Evolutionary conservation across 2,113 vertebrate genomes (phyloP).

Genomic region (Pimephales promelas): DNA sequence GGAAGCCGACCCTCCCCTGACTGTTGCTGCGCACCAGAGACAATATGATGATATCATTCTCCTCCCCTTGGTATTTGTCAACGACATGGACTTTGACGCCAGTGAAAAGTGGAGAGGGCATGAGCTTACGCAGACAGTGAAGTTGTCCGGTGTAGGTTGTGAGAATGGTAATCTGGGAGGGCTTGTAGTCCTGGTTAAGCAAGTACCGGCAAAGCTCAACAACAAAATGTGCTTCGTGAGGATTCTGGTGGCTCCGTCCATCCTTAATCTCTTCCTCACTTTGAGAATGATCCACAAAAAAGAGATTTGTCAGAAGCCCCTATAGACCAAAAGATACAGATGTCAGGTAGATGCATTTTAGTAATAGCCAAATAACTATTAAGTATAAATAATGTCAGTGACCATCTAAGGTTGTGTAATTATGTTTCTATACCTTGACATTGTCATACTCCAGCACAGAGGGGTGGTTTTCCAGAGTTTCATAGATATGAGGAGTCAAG

Average conservation of each 20-base stretch:
- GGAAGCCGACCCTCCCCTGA: conserved; percentile 83
- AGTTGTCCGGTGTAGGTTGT: conserved; percentile 93
- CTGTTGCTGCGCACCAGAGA: conserved; percentile 91
- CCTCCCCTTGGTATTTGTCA: conserved; percentile 97
- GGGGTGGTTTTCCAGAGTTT: conserved; percentile 86
- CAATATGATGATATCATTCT: conserved; percentile 92
- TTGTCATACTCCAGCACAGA: conserved; percentile 89
- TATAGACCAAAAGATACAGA: conserved; percentile 61
- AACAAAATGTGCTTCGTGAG: conserved; percentile 86
- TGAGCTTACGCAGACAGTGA: conserved; percentile 82
- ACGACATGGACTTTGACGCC: conserved; percentile 92
- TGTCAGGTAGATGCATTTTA: neutral
- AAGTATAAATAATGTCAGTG: neutral
- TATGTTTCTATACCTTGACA: conserved; percentile 81
- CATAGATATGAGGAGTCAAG: conserved; percentile 89
- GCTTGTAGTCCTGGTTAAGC: conserved; percentile 84
- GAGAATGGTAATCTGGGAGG: conserved; percentile 92
- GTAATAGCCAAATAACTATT: neutral
- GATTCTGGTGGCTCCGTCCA: conserved; percentile 89
- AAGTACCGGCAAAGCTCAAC: conserved; percentile 88
- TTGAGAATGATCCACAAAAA: conserved; percentile 86
- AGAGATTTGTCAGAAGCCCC: conserved; percentile 86
- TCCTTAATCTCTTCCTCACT: conserved; percentile 85
- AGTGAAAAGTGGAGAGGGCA: conserved; percentile 80
- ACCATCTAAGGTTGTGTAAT: neutral